A percentile compares a stretch with the other conserved stretches of the same genome.
Evolutionary conservation across 2,797 vertebrate species (phyloP).

Genomic region (Myotis daubentonii): DNA sequence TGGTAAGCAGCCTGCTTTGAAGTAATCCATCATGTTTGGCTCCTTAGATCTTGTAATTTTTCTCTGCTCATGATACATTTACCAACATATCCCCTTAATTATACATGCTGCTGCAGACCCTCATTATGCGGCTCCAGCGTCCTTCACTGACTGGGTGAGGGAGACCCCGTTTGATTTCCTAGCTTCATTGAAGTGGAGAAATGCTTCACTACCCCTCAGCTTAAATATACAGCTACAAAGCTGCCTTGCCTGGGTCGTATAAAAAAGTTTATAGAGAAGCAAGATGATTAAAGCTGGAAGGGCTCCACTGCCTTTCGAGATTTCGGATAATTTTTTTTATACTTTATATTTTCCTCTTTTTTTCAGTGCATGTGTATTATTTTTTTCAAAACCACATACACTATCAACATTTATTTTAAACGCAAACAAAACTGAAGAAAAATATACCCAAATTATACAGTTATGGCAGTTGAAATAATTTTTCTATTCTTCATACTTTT

Average conservation of each 20-base stretch:
- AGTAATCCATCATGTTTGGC: neutral
- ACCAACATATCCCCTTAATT: conserved; percentile 26
- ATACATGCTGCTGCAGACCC: neutral
- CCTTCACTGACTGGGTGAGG: neutral
- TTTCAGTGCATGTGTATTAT: neutral
- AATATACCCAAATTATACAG: neutral
- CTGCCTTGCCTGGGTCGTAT: neutral
- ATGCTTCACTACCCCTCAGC: neutral
- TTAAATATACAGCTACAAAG: neutral
- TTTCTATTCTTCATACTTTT: conserved; percentile 46
- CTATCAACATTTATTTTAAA: conserved; percentile 34
- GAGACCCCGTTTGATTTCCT: neutral
- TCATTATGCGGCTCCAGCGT: neutral
- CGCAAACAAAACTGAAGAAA: neutral
- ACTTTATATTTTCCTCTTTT: neutral
- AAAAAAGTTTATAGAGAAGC: neutral
- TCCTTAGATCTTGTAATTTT: conserved; percentile 26
- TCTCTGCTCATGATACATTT: conserved; percentile 39
- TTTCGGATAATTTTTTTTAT: neutral
- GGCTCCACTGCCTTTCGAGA: neutral
- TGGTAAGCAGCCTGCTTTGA: conserved; percentile 30
- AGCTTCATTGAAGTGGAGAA: neutral
- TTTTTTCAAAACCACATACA: neutral
- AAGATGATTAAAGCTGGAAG: conserved; percentile 15
- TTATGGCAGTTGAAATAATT: neutral